Evolutionary conservation across 2,888 invertebrate genomes (phyloP).

Genomic region (Aethes cnicana): DNA sequence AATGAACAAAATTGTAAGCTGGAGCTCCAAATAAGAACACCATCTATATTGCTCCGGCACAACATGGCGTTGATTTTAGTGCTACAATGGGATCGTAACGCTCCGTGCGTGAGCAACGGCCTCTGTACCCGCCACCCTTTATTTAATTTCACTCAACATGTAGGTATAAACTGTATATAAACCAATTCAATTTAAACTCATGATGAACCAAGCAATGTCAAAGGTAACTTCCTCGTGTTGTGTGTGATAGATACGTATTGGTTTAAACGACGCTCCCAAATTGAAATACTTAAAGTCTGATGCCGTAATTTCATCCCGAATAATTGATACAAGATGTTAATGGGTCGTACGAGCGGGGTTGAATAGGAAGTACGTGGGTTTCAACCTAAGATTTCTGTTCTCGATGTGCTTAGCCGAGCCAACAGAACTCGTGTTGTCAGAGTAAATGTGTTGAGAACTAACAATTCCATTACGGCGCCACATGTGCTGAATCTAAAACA

Average conservation of each 20-base stretch:
- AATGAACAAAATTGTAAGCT: no score
- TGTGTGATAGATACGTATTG: slow-evolving; percentile 35
- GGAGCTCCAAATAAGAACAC: slow-evolving; percentile 4
- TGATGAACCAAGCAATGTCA: slow-evolving; percentile 47
- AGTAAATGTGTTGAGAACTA: slow-evolving; percentile 11
- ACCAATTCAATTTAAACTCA: slow-evolving; percentile 59
- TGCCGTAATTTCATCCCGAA: slow-evolving; percentile 14
- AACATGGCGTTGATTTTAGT: slow-evolving; percentile 19
- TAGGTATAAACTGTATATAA: slow-evolving; percentile 47
- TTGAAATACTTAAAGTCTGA: slow-evolving; percentile 51
- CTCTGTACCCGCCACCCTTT: slow-evolving; percentile 36
- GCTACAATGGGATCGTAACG: slow-evolving; percentile 19
- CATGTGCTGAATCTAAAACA: slow-evolving; percentile 17
- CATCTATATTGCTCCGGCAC: slow-evolving; percentile 3
- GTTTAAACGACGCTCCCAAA: slow-evolving; percentile 61
- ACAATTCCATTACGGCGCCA: slow-evolving; percentile 19
- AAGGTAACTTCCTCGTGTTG: slow-evolving; percentile 44
- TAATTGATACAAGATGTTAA: slow-evolving; percentile 23
- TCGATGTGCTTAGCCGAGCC: slow-evolving; percentile 4
- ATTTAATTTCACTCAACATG: slow-evolving; percentile 52
- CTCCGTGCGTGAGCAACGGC: slow-evolving; percentile 10
- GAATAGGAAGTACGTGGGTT: slow-evolving; percentile 8
- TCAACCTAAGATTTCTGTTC: slow-evolving; percentile 5
- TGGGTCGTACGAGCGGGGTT: no score
- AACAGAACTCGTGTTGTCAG: slow-evolving; percentile 1